Base-by-base conservation (phyloP, 2,888 invertebrate species). In the Machimus rusticus region DNA sequence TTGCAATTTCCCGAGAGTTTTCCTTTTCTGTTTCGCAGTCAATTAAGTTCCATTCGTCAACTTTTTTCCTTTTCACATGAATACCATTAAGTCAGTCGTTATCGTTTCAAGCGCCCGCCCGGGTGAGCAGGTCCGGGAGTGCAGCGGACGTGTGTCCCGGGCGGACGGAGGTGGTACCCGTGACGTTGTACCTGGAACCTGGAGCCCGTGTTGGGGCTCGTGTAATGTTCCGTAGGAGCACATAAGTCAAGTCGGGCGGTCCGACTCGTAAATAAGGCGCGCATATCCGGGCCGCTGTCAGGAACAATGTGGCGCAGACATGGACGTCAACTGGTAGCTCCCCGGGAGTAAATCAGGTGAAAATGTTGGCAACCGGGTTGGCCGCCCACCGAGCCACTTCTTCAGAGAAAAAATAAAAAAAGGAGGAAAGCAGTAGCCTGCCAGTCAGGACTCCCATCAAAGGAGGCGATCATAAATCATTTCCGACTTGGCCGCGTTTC, bases 281-380 rank as follows among this genome's bases (percentile, higher is more conserved):
- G 46, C 86, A 74, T 86, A 86, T 86, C 86, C 74, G 86, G 86
- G 43, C 74, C 28, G 31, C 57, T 86, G 86, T 86, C 86, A 86
- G n/a, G 76, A 86, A 76, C 86, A 86, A 74, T 74, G 74, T 74
- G 46, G 39, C 84, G 84, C 43, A 84, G 74, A 74, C 84, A 84
- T 84, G 74, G 51, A 66, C 74, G 84, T 84, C 84, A 74, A 84
- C 57, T 84, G 84, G 84, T 74, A 84, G 39, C 66, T 66, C 74
- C 43, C 1, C 14, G 74, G 28, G 39, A 84, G 66, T 84, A 66
- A 84, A 84, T 66, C 74, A 66, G 39, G 78, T 37, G 78, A 78
- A 78, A 78, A 78, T 46, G 78, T 23, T 78, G 78, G 78, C 16
- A 43, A 82, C 31, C n/a, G 57, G 46, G 34, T 5, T 19, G 16